Conservation (phyloP, 1,140 invertebrate genomes). For the Varroa destructor region DNA sequence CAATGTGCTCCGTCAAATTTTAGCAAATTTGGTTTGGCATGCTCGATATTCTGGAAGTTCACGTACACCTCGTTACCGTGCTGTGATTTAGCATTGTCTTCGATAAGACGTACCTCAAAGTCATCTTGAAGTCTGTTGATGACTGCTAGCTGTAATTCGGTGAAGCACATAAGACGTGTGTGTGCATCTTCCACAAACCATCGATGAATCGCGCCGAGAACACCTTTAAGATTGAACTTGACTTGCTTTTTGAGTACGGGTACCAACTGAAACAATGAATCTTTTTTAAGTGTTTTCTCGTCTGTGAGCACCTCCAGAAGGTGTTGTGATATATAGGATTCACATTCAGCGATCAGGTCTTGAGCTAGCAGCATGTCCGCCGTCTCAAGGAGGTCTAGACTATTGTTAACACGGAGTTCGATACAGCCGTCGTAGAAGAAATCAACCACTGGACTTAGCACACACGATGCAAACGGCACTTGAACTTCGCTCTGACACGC, state of each 20-base stretch:
- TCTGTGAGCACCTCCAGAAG: not conserved
- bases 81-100: not conserved
- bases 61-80: not conserved
- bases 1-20: constrained; percentile 10
- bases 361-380: constrained; percentile 24
- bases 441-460: not conserved
- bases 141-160: constrained; percentile 1
- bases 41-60: constrained; percentile 19
- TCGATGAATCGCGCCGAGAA: not conserved
- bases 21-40: not conserved
- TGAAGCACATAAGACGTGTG: constrained; percentile 5
- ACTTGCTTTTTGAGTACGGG: constrained; percentile 5
- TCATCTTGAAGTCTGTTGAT: not conserved
- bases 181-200: not conserved
- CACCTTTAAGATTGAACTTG: constrained; percentile 8
- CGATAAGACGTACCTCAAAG: not conserved
- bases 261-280: not conserved
- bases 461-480: not conserved
- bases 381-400: constrained; percentile 3
- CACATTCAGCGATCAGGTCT: constrained; percentile 12
- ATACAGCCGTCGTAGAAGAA: constrained; percentile 24
- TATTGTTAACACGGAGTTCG: not conserved
- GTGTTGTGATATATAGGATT: not conserved
- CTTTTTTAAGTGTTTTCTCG: not conserved
- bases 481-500: constrained; percentile 9